Evolutionary conservation across 1,140 invertebrate genomes (phyloP), one percentile per base, ranked within the genome.

Genomic region (Zaprionus lachaisei): DNA sequence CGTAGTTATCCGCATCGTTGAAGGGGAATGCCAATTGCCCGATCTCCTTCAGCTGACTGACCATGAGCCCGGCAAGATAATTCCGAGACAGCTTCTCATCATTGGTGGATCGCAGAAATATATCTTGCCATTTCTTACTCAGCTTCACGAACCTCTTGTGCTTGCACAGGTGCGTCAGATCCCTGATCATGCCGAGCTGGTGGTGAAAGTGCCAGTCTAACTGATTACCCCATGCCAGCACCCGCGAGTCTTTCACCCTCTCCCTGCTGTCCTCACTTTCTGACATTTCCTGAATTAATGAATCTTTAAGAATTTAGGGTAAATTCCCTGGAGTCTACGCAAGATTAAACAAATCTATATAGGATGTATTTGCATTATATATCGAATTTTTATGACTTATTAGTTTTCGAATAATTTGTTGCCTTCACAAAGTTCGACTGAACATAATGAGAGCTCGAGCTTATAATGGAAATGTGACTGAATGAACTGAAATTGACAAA

Each of bases 1-100:
- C 61, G 38, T 11, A 73, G 11, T 68, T 72, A 14, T 7, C 2
- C 1, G 20, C 5, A 3, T 73, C 69, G 0, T 54, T 73, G 11
- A 80, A 80, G 2, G 78, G 78, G 7, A 22, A 64, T 2, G 12
- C 6, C 38, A 80, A 15, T 0, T n/a, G 26, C 1, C 34, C 41
- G 4, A 14, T 17, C 0, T 63, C 26, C 2, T 20, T 72, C 17
- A 80, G 12, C 55, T 80, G 78, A 1, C 11, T 11, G 11, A 64
- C 7, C 64, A 77, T 68, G 17, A 80, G 5, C 5, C 34, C 26
- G 1, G 66, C 6, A 2, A 80, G 65, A 31, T 56, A 61, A 4
- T 80, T 77, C 0, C 78, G 37, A 0, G 47, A 58, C 2, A n/a
- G 11, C 12, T 63, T 63, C 57, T 80, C 74, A 5, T 72, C 74